These are phyloP conservation scores for Mobula birostris DNA, from an alignment of 2,113 vertebrate genomes.

Conservation along the genomic window DNA sequence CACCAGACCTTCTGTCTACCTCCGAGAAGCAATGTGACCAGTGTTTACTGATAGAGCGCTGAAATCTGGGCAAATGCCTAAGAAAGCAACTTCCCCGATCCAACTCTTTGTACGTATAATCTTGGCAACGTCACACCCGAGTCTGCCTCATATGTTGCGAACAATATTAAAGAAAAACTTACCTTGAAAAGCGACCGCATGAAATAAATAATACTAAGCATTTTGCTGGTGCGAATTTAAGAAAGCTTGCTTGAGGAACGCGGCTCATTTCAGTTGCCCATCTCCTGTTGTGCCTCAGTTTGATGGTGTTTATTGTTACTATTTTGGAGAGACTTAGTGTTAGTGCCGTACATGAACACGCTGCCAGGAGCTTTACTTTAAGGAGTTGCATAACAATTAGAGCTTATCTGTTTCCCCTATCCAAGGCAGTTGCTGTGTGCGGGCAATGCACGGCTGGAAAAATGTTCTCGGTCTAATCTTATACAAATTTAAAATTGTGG, in stretches of 20 bases:
- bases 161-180: slow-evolving; percentile 43
- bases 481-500: slow-evolving; percentile 6
- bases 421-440: slow-evolving; percentile 32
- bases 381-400: slow-evolving; percentile 68
- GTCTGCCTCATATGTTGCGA: neutral
- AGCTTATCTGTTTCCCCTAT: slow-evolving; percentile 55
- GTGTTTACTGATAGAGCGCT: too few species aligned
- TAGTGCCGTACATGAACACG: slow-evolving; percentile 55
- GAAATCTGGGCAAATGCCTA: neutral
- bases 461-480: slow-evolving; percentile 27
- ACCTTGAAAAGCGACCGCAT: slow-evolving; percentile 77
- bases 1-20: neutral
- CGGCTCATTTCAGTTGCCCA: slow-evolving; percentile 51
- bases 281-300: slow-evolving; percentile 57
- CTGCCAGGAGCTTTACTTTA: slow-evolving; percentile 64
- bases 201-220: slow-evolving; percentile 71
- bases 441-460: slow-evolving; percentile 18
- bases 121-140: neutral
- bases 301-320: slow-evolving; percentile 63
- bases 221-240: slow-evolving; percentile 48
- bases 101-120: neutral
- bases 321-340: slow-evolving; percentile 67
- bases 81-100: neutral
- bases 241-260: slow-evolving; percentile 42
- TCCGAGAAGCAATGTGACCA: neutral